These are phyloP conservation scores for Callyntrura sp. DNA, from an alignment of 2,888 invertebrate genomes.

Conservation along the genomic window DNA sequence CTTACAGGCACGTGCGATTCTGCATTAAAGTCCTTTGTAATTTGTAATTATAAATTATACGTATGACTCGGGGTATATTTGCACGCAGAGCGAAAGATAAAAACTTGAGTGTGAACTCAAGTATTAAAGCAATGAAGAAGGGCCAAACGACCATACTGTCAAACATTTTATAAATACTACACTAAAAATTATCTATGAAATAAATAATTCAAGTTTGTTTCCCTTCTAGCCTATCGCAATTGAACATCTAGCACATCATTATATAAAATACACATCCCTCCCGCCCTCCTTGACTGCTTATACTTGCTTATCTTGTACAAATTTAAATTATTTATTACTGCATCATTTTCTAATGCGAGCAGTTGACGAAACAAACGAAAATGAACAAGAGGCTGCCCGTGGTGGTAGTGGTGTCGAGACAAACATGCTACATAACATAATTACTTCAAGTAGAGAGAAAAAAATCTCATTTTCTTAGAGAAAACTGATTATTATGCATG, in stretches of 20 bases:
- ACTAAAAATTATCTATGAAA: conserved; percentile 29
- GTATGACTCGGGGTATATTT: neutral
- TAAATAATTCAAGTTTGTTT: conserved; percentile 40
- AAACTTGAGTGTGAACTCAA: neutral
- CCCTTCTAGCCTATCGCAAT: conserved; percentile 53
- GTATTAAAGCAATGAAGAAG: too few relatives aligned
- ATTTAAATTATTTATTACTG: conserved; percentile 53
- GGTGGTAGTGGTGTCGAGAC: conserved; percentile 38
- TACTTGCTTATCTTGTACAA: conserved; percentile 45
- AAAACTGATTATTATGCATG: conserved; percentile 54
- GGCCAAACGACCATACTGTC: too few relatives aligned
- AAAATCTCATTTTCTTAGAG: conserved; percentile 59
- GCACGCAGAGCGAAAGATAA: neutral
- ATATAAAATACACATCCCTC: conserved; percentile 5
- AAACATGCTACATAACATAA: conserved; percentile 51
- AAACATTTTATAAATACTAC: neutral
- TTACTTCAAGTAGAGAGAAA: conserved; percentile 57
- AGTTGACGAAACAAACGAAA: conserved; percentile 12
- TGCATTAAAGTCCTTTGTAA: neutral
- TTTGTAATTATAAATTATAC: neutral
- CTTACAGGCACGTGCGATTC: neutral
- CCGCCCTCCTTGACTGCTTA: conserved; percentile 21
- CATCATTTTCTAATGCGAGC: neutral
- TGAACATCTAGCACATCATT: conserved; percentile 49
- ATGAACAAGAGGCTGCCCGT: conserved; percentile 6